Conservation (phyloP, 53 echinoderm and acorn worm genomes). For the Paracentrotus lividus region DNA sequence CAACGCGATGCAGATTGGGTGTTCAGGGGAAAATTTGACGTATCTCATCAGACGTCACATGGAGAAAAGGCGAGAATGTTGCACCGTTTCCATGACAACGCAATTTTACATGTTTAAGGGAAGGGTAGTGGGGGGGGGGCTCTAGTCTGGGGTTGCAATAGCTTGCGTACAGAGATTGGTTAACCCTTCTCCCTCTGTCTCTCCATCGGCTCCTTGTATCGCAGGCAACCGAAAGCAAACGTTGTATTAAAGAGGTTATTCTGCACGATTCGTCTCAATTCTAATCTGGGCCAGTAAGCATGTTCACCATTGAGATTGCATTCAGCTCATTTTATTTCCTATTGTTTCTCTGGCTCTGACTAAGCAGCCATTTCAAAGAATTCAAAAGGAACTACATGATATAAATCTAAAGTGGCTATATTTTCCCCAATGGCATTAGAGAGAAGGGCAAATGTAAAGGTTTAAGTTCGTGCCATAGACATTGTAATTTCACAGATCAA, state of each 20-base stretch:
- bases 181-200: background rate
- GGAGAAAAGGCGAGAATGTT: background rate
- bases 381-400: background rate
- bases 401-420: constrained; percentile 28
- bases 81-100: background rate
- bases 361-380: background rate
- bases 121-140: background rate
- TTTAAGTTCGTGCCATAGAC: background rate
- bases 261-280: background rate
- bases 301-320: background rate
- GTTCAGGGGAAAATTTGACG: constrained; percentile 28
- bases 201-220: background rate
- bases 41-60: constrained; percentile 35
- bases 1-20: constrained; percentile 53
- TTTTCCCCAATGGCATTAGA: background rate
- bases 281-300: background rate
- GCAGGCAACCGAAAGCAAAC: background rate
- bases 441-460: background rate
- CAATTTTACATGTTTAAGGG: background rate
- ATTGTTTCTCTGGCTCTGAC: no score
- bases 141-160: background rate
- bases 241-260: background rate
- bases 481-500: constrained; percentile 10
- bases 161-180: background rate
- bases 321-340: background rate